phyloP scores from a whole-genome alignment of 2,888 invertebrate species.

The Andricus quercusramuli region DNA sequence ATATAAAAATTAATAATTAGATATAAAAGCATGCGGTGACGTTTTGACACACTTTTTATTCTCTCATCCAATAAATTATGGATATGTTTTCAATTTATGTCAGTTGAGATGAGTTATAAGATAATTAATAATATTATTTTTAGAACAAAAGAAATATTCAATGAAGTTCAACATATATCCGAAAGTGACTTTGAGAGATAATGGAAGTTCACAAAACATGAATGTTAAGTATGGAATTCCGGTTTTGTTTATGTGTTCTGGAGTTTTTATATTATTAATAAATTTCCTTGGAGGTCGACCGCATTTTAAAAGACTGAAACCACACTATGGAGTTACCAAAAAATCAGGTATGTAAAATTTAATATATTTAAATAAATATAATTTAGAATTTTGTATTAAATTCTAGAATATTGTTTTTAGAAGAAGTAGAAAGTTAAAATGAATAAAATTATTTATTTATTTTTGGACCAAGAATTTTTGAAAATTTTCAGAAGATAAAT shows the following conservation, averaged over 20 bases:
- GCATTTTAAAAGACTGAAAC: slow-evolving; percentile 14
- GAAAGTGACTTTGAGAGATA: neutral
- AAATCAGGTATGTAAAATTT: slow-evolving; percentile 15
- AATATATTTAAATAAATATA: neutral
- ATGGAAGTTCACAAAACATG: slow-evolving; percentile 14
- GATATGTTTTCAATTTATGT: neutral
- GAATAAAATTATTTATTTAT: too few relatives aligned
- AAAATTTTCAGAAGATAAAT: too few relatives aligned
- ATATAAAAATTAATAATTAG: neutral
- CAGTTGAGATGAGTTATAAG: neutral
- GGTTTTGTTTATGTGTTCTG: slow-evolving; percentile 24
- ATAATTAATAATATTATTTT: neutral
- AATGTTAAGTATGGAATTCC: slow-evolving; percentile 28
- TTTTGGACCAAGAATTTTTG: too few relatives aligned
- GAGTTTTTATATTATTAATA: slow-evolving; percentile 18
- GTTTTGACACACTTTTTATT: neutral
- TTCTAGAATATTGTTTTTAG: too few relatives aligned
- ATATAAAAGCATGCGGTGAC: neutral
- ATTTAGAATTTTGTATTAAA: too few relatives aligned
- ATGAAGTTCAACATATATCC: neutral
- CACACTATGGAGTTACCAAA: neutral
- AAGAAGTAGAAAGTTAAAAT: too few relatives aligned
- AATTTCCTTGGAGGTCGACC: slow-evolving; percentile 18
- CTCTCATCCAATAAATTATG: neutral
- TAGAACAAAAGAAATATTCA: neutral